phyloP scores from a whole-genome alignment of 2,888 invertebrate genomes.

The Eupithecia vulgata region DNA sequence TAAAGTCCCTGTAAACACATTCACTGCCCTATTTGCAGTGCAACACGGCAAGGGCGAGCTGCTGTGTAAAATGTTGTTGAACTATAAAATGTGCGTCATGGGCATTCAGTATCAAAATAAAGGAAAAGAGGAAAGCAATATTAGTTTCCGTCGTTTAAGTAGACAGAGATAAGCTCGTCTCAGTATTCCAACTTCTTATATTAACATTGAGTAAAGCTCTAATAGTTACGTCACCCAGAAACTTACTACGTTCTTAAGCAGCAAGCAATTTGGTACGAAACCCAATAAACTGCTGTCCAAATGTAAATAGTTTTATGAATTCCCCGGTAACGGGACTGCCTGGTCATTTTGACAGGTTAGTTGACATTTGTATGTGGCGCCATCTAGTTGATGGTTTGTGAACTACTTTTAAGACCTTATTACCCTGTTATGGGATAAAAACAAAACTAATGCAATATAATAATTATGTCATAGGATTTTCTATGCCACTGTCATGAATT shows the following conservation, averaged over 20 bases:
- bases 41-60: background rate
- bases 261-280: background rate
- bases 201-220: background rate
- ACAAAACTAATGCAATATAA: background rate
- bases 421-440: background rate
- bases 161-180: background rate
- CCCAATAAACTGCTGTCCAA: slow-evolving; percentile 4
- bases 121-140: background rate
- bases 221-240: background rate
- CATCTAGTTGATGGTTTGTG: slow-evolving; percentile 14
- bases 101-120: background rate
- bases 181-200: background rate
- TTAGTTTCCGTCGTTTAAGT: background rate
- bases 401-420: background rate
- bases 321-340: background rate
- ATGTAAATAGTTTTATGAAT: slow-evolving; percentile 16
- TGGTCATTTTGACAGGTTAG: slow-evolving; percentile 8
- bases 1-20: too few species aligned
- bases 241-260: background rate
- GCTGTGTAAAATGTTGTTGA: background rate
- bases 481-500: background rate
- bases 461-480: background rate
- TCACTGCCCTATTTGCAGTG: too few species aligned
- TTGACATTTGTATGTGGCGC: background rate
- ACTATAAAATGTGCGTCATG: background rate